Evolutionary conservation across 2,888 invertebrate genomes (phyloP), one percentile per base, ranked within the genome.

Genomic region (Matsumyia berberina): DNA sequence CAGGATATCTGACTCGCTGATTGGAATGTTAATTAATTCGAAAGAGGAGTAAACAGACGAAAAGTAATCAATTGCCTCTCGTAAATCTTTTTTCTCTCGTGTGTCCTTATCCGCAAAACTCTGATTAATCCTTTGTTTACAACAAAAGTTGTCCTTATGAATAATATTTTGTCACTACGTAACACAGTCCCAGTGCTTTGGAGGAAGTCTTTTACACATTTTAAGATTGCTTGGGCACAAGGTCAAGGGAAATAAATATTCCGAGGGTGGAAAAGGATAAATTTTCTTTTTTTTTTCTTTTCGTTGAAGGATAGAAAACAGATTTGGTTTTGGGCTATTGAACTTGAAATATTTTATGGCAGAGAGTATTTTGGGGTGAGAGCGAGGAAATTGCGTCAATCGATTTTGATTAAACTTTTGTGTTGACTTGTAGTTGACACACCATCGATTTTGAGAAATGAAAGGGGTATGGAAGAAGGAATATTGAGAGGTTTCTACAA

Each of bases 111-210:
- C 64, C 37, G 29, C 55, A 55, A 44, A 44, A 55, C 53, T 55
- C 55, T 76, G 76, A 76, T 67, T 58, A 67, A 76, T 76, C 66
- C 57, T 67, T 76, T 76, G 57, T 58, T 66, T 67, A 58, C 51
- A 66, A 12, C 31, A 58, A n/a, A n/a, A 17, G 31, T 66, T 49
- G 31, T 49, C 31, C 12, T 39, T 31, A 58, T 66, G 51, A 67
- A 76, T 76, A 66, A 49, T 76, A 76, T 76, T 67, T 29, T 29
- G 39, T 19, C 49, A 49, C 17, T 42, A 42, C 31, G 57, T 66
- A 24, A 49, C 17, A 31, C 0, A 44, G 12, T 39, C n/a, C 3
- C 12, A 17, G 42, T 15, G 17, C 2, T n/a, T n/a, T 5, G 29
- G 24, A 5, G 64, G 35, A 29, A 66, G 39, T 46, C 39, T 33